Conservation (phyloP, 2,888 invertebrate species). For the Drosophila pegasa region DNA sequence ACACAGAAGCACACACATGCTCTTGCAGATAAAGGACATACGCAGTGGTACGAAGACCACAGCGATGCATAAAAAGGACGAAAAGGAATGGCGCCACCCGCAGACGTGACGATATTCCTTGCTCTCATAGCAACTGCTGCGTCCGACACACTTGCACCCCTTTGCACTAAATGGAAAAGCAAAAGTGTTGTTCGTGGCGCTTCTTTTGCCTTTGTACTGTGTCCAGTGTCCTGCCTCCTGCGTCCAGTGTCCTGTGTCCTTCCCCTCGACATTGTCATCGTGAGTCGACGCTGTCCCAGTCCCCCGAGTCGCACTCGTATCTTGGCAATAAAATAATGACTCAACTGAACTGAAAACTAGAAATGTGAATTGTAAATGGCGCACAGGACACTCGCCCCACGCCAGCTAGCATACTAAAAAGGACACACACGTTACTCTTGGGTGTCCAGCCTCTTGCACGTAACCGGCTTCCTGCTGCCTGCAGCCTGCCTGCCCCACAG, state of each 20-base stretch:
- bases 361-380: conserved; percentile 79
- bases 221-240: conserved; percentile 38
- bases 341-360: conserved; percentile 82
- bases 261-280: conserved; percentile 64
- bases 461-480: conserved; percentile 43
- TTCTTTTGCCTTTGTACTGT: conserved; percentile 19
- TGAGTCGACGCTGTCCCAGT: conserved; percentile 61
- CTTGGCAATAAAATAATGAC: conserved; percentile 82
- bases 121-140: conserved; percentile 12
- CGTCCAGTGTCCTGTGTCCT: conserved; percentile 48
- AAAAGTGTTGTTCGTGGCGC: conserved; percentile 66
- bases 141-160: conserved; percentile 12
- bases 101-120: conserved; percentile 53
- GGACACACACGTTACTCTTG: conserved; percentile 35
- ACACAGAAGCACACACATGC: conserved; percentile 39
- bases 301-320: conserved; percentile 51
- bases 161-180: conserved; percentile 61
- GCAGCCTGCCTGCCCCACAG: conserved; percentile 3
- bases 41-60: conserved; percentile 34
- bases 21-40: conserved; percentile 1
- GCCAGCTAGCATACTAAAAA: conserved; percentile 17
- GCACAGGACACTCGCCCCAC: conserved; percentile 53
- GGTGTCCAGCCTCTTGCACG: conserved; percentile 62
- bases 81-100: conserved; percentile 69
- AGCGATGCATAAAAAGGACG: conserved; percentile 55